A percentile compares a stretch with the other conserved stretches of the same genome.
These are phyloP conservation scores for Hipposideros armiger DNA, from an alignment of 2,113 vertebrate species.

Conservation along the genomic window DNA sequence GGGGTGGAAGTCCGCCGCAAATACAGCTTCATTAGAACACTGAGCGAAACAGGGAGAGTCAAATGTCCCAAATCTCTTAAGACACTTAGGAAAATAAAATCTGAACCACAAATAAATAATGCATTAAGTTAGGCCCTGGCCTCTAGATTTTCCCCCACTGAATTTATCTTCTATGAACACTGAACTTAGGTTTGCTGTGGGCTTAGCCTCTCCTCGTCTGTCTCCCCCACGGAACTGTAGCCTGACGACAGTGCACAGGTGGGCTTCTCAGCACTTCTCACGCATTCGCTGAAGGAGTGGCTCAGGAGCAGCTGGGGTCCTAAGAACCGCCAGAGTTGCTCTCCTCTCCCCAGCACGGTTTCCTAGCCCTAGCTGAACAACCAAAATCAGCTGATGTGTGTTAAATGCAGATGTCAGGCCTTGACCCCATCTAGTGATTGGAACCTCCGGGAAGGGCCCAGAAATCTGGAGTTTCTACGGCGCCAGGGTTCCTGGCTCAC, in stretches of 20 bases:
- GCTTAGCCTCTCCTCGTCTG: background rate
- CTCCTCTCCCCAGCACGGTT: rapidly evolving
- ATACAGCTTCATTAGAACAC: conserved; percentile 98
- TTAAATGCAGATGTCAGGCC: background rate
- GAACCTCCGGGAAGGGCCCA: background rate
- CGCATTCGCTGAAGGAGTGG: background rate
- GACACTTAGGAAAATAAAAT: conserved; percentile 13
- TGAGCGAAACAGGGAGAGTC: conserved; percentile 73
- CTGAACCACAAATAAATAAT: background rate
- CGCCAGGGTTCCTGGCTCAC: background rate
- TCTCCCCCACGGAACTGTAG: rapidly evolving
- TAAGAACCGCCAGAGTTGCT: rapidly evolving
- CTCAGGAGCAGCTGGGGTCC: background rate
- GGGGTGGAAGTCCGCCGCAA: conserved; percentile 97
- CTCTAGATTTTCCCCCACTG: background rate
- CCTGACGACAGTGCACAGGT: rapidly evolving
- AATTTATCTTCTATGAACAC: background rate
- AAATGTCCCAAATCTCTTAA: background rate
- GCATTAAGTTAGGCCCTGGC: background rate
- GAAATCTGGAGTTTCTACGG: background rate
- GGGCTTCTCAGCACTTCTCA: background rate
- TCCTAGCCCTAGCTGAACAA: background rate
- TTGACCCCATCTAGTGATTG: rapidly evolving
- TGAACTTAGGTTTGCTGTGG: rapidly evolving
- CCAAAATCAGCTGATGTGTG: rapidly evolving